Percentiles rank a stretch among this genome's conserved stretches.
phyloP scores from a whole-genome alignment of 2,888 invertebrate species.

The Alsophila aescularia region DNA sequence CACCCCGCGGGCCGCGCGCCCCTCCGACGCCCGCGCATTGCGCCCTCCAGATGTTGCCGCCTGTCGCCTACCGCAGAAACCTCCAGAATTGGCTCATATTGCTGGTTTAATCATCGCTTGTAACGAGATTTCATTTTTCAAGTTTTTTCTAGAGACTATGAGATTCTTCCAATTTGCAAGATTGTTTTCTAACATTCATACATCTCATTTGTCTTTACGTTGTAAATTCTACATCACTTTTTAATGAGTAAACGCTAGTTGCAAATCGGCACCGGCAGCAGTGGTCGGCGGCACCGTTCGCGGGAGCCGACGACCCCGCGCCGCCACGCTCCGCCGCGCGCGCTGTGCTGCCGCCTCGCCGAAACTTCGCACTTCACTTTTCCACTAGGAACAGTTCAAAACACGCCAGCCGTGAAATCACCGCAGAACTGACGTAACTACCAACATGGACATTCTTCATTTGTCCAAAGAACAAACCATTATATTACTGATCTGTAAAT shows the following conservation, averaged over 20 bases:
- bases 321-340: slow-evolving; percentile 69
- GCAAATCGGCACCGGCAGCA: slow-evolving; percentile 26
- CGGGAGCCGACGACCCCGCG: slow-evolving; percentile 71
- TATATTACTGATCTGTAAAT: slow-evolving; percentile 1
- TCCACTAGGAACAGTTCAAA: slow-evolving; percentile 75
- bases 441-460: slow-evolving; percentile 38
- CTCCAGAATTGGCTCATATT: slow-evolving; percentile 53
- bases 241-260: slow-evolving; percentile 14
- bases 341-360: slow-evolving; percentile 67
- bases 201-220: neutral
- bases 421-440: slow-evolving; percentile 75
- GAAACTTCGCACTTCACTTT: slow-evolving; percentile 83
- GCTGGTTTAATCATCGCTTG: neutral
- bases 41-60: slow-evolving; percentile 74
- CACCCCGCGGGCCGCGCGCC: slow-evolving; percentile 63
- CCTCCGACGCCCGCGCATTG: slow-evolving; percentile 65
- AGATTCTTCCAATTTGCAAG: neutral
- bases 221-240: neutral
- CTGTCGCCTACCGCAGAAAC: slow-evolving; percentile 54
- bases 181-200: neutral
- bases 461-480: slow-evolving; percentile 30
- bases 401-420: slow-evolving; percentile 78
- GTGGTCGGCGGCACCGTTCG: slow-evolving; percentile 41
- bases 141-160: neutral
- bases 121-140: neutral